These are phyloP conservation scores for Sialis lutaria DNA, from an alignment of 2,888 invertebrate species.

Conservation along the genomic window DNA sequence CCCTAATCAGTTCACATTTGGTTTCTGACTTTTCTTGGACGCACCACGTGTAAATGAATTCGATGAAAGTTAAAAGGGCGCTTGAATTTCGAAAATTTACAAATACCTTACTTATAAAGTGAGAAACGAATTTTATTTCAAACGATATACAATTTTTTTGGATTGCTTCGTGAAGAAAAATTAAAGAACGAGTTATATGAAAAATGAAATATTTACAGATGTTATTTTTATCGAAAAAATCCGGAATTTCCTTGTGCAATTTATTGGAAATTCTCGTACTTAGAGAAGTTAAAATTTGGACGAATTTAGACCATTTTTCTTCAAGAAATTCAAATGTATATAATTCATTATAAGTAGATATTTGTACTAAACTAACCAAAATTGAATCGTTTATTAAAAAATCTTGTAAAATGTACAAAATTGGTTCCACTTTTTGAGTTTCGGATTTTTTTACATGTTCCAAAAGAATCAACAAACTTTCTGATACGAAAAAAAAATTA, in stretches of 20 bases:
- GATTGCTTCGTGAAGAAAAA: conserved; percentile 32
- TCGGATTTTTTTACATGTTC: conserved; percentile 29
- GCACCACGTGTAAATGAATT: conserved; percentile 36
- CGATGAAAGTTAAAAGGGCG: conserved; percentile 31
- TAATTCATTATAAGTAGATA: neutral
- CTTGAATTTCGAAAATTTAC: conserved; percentile 33
- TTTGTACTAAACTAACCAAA: conserved; percentile 7
- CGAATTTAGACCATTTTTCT: conserved; percentile 30
- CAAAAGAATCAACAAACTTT: conserved; percentile 29
- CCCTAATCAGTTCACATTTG: conserved; percentile 24
- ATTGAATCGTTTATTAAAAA: conserved; percentile 37
- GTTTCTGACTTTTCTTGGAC: conserved; percentile 9
- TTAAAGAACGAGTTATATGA: conserved; percentile 40
- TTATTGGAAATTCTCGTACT: conserved; percentile 56
- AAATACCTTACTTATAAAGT: conserved; percentile 42
- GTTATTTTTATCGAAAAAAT: conserved; percentile 35
- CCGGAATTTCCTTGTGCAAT: conserved; percentile 33
- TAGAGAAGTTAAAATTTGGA: conserved; percentile 45
- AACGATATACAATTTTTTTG: conserved; percentile 5
- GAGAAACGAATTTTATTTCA: conserved; percentile 28
- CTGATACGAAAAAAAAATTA: conserved; percentile 26
- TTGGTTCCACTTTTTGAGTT: conserved; percentile 18
- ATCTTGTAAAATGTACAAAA: conserved; percentile 27
- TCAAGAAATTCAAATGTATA: conserved; percentile 7
- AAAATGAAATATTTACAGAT: conserved; percentile 38